Evolutionary conservation across 2,888 invertebrate genomes (phyloP), one percentile per base, ranked within the genome.

Genomic region (Poecilus cupreus): DNA sequence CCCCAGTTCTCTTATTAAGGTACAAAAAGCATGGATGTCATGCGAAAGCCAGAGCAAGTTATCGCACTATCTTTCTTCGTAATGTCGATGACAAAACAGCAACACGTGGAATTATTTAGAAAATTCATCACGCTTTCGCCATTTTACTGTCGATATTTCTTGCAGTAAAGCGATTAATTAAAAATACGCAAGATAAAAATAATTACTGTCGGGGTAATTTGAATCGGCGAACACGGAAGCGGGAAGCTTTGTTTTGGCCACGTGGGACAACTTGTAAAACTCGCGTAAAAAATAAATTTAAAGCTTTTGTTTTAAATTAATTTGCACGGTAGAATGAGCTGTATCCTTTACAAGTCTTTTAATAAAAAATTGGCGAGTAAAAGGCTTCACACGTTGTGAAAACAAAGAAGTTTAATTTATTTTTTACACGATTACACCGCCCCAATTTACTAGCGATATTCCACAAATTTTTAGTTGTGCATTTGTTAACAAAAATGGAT

Each of bases 231-330:
- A 24, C 13, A 22, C 5, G 26, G 13, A 22, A 60, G 22, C 24
- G 3, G 26, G 26, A 22, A 60, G 22, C 60, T 22, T 60, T 32
- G 22, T 60, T 43, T 26, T 60, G 24, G 60, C 60, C 26, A 60
- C 60, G 13, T 13, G 39, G 10, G 68, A 68, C 20, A 68, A 68
- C 39, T 68, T 68, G 18, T 37, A 39, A 60, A 68, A 68, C 43
- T 68, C 68, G 18, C 64, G 26, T 64, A 64, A 64, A n/a, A 64
- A 64, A 64, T 64, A 68, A 68, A 68, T 39, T 68, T 37, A 37
- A 68, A 68, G 68, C 68, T 43, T 43, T 39, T 68, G 68, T 68
- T 64, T 64, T 68, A 37, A 68, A 68, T 68, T 68, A 68, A 68
- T 68, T 68, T 68, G 39, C 68, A 68, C 68, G 37, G 68, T 39